A percentile compares a stretch with the other conserved stretches of the same genome.
Evolutionary conservation across 1,140 invertebrate genomes (phyloP).

Genomic region (Potamilus streckersoni): DNA sequence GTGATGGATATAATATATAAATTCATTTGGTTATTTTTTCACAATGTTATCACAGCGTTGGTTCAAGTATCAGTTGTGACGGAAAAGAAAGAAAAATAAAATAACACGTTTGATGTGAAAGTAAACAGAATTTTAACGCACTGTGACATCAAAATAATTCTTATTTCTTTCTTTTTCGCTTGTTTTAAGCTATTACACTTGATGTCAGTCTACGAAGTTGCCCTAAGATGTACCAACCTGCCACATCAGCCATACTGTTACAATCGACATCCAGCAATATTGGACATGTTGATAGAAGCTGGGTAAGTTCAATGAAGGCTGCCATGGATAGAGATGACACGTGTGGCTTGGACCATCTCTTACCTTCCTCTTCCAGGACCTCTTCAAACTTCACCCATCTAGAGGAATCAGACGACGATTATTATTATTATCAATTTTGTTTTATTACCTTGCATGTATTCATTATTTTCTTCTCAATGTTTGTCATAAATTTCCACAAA

Average conservation of each 20-base stretch:
- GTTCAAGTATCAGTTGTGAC: not conserved
- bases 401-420: constrained; percentile 5
- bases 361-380: constrained; percentile 66
- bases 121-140: too few species aligned
- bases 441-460: not conserved
- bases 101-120: too few species aligned
- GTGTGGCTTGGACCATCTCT: constrained; percentile 69
- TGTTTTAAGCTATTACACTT: not conserved
- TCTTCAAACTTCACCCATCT: constrained; percentile 71
- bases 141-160: not conserved
- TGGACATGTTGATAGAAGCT: constrained; percentile 54
- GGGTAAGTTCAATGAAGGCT: constrained; percentile 63
- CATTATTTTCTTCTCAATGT: too few species aligned
- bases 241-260: constrained; percentile 49
- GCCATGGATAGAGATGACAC: constrained; percentile 68
- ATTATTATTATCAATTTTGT: not conserved
- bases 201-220: not conserved
- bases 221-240: constrained; percentile 35
- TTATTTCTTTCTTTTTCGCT: not conserved
- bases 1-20: too few species aligned
- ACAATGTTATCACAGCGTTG: not conserved
- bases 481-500: not conserved
- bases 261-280: constrained; percentile 59
- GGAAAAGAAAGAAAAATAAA: too few species aligned
- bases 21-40: too few species aligned